Percentiles rank a stretch among this genome's conserved stretches.
Conservation (phyloP, 1,140 invertebrate species). For the Drosophila sp. region DNA sequence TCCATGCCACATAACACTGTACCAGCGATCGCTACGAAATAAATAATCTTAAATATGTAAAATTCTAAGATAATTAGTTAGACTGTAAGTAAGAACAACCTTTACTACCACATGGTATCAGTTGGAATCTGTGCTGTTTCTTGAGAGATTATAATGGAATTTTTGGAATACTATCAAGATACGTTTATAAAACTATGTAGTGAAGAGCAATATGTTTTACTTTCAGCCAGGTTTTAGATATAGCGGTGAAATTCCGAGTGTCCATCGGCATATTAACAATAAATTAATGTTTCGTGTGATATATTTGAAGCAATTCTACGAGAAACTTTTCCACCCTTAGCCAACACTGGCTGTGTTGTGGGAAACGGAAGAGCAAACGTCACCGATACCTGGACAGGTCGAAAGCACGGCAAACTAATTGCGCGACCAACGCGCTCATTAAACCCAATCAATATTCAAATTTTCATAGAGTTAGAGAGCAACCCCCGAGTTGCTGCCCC, state of each 20-base stretch:
- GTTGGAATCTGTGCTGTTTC: too few relatives aligned
- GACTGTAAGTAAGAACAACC: too few relatives aligned
- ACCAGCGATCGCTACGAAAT: background rate
- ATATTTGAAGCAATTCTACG: background rate
- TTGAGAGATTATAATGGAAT: too few relatives aligned
- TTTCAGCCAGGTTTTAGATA: too few relatives aligned
- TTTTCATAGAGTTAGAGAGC: slow-evolving; percentile 44
- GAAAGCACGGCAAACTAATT: slow-evolving; percentile 52
- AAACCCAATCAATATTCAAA: slow-evolving; percentile 81
- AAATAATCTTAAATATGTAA: background rate
- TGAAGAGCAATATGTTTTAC: background rate
- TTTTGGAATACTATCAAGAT: too few relatives aligned
- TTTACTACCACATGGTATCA: too few relatives aligned
- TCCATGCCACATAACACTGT: background rate
- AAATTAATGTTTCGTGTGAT: too few relatives aligned
- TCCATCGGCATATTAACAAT: too few relatives aligned
- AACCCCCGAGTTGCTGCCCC: background rate
- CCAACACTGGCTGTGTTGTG: background rate
- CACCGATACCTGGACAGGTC: slow-evolving; percentile 10
- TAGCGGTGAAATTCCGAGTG: too few relatives aligned
- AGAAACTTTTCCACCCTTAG: background rate
- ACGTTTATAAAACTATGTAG: background rate
- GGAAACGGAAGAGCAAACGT: slow-evolving; percentile 33
- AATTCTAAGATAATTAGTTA: background rate
- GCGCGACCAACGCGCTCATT: slow-evolving; percentile 69